Percentiles rank a stretch among this genome's conserved stretches.
phyloP scores from a whole-genome alignment of 2,888 invertebrate species.

The Phorcus lineatus region DNA sequence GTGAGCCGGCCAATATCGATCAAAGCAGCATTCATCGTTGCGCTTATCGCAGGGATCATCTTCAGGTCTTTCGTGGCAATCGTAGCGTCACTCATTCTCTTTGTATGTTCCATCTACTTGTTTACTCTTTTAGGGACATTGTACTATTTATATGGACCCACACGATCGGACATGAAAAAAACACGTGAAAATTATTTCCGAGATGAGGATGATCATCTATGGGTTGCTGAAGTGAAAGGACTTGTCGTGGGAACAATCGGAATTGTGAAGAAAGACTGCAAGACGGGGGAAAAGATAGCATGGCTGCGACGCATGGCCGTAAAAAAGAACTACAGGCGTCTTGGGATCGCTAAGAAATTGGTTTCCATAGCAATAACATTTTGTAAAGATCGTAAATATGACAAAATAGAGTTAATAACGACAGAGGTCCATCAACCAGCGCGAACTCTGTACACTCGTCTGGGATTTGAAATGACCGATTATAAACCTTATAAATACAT shows the following conservation, averaged over 20 bases:
- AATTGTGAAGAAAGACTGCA: slow-evolving; percentile 34
- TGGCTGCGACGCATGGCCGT: slow-evolving; percentile 53
- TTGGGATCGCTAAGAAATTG: slow-evolving; percentile 46
- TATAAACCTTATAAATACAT: slow-evolving; percentile 42
- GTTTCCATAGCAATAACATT: slow-evolving; percentile 41
- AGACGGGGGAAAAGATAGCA: slow-evolving; percentile 36
- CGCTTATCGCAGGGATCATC: slow-evolving; percentile 8
- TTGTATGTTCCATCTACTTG: slow-evolving; percentile 28
- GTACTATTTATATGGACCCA: slow-evolving; percentile 45
- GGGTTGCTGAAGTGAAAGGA: slow-evolving; percentile 44
- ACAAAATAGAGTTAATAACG: slow-evolving; percentile 45
- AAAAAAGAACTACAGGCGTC: slow-evolving; percentile 35
- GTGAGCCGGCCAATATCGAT: slow-evolving; percentile 28
- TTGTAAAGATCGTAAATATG: slow-evolving; percentile 38
- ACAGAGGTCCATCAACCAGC: slow-evolving; percentile 51
- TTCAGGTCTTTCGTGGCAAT: slow-evolving; percentile 9
- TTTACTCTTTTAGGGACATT: slow-evolving; percentile 30
- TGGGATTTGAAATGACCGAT: slow-evolving; percentile 40
- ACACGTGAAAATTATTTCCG: slow-evolving; percentile 39
- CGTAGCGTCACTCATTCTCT: not conserved
- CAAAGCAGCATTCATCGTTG: not conserved
- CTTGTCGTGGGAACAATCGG: slow-evolving; percentile 50
- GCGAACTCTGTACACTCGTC: slow-evolving; percentile 36
- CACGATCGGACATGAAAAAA: slow-evolving; percentile 42
- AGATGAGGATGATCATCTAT: slow-evolving; percentile 40